Conservation (phyloP, 2,113 vertebrate species). For the Crocuta crocuta region DNA sequence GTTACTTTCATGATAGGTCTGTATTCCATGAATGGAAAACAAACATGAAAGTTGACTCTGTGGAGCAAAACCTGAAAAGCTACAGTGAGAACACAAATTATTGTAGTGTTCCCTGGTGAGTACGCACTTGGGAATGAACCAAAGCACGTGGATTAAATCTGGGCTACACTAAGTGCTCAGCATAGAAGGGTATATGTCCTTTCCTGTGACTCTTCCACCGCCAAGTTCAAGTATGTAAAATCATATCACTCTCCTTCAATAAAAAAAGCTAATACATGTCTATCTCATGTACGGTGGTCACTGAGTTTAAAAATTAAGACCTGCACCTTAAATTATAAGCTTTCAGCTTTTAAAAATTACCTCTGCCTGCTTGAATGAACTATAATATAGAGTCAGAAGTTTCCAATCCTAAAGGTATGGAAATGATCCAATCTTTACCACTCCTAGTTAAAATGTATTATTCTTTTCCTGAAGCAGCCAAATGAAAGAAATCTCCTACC, state of each 20-base stretch:
- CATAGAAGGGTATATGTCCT: neutral
- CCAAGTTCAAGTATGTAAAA: neutral
- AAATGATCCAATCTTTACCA: neutral
- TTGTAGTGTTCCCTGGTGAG: neutral
- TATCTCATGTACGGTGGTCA: neutral
- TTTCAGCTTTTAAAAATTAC: neutral
- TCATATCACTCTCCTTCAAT: neutral
- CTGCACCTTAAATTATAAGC: neutral
- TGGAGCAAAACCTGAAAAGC: neutral
- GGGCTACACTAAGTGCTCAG: neutral
- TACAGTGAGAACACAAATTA: neutral
- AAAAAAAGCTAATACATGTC: neutral
- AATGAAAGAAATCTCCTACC: neutral
- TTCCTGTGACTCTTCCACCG: neutral
- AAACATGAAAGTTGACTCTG: neutral
- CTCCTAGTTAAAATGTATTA: neutral
- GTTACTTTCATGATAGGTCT: neutral
- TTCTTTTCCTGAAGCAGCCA: neutral
- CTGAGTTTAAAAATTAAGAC: conserved; percentile 13
- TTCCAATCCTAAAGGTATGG: neutral
- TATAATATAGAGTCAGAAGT: neutral
- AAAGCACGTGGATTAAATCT: neutral
- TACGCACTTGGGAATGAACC: neutral
- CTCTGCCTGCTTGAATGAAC: neutral
- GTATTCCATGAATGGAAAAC: neutral